Evolutionary conservation across 2,113 vertebrate species (phyloP), one percentile per base, ranked within the genome.

Genomic region (Brachirus orientalis): DNA sequence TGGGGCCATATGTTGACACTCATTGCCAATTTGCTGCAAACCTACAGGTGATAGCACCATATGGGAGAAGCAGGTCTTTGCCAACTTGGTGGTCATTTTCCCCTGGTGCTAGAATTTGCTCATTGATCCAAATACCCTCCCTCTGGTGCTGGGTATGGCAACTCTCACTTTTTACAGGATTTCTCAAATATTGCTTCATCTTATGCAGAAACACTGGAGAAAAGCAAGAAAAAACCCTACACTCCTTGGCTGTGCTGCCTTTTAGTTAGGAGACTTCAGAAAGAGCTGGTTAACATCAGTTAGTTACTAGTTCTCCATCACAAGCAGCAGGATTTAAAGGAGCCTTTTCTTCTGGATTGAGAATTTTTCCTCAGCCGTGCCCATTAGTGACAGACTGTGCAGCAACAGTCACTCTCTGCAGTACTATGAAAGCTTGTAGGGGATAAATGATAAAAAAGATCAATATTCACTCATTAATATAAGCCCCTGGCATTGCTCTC

Each of bases 1-100:
- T 20, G 1, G 8, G 47, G 77, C 90, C 91, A 91, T 92, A 92
- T 93, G 92, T 81, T 83, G 63, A 13, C 53, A 47, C 62, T 73
- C 41, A 28, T 57, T 89, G 91, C 90, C 92, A 92, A 75, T 85
- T 86, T 85, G 63, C 82, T 16, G 57, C 85, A 83, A 89, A 87
- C 75, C 82, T 85, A 87, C 89, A 93, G 92, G 92, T 92, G 91
- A 92, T 54, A 77, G 67, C 88, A 66, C 89, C 92, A 91, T 91
- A 92, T 92, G 93, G 82, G 88, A 78, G 76, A 81, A 64, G 56
- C 84, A 54, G 69, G 72, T 69, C 83, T 63, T 13, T 77, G 88
- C 88, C 88, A 89, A 80, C 80, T 67, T 54, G 59, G 77, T 75
- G 76, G 77, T 53, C 78, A 74, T 75, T 63, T 58, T 35, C 77